A percentile compares a stretch with the other conserved stretches of the same genome.
Evolutionary conservation across 2,888 invertebrate genomes (phyloP).

Genomic region (Parnassius smintheus): DNA sequence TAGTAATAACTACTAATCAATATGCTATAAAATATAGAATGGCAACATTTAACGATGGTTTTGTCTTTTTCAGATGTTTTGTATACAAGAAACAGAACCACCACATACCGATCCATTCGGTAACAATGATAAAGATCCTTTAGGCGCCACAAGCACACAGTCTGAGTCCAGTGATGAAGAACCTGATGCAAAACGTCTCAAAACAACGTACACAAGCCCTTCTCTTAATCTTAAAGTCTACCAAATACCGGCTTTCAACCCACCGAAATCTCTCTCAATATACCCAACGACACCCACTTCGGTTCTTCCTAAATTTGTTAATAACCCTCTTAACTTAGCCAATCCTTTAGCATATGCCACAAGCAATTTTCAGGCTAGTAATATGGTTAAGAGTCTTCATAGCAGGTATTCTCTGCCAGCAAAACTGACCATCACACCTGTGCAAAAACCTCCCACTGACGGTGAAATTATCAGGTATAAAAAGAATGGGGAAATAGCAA

Average conservation of each 20-base stretch:
- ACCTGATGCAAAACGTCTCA: conserved; percentile 58
- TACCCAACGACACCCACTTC: conserved; percentile 50
- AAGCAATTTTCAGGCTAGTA: conserved; percentile 49
- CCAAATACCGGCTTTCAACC: conserved; percentile 67
- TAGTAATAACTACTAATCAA: no score
- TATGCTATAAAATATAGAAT: no score
- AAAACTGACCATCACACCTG: conserved; percentile 64
- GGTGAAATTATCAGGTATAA: conserved; percentile 68
- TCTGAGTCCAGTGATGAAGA: conserved; percentile 69
- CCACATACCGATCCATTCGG: conserved; percentile 56
- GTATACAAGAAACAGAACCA: conserved; percentile 66
- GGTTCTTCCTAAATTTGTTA: conserved; percentile 65
- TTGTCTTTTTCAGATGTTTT: conserved; percentile 62
- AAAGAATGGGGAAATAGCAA: conserved; percentile 72
- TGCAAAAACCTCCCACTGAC: conserved; percentile 43
- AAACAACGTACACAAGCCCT: conserved; percentile 48
- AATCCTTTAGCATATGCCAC: conserved; percentile 61
- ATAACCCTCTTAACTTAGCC: conserved; percentile 68
- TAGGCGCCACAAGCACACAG: conserved; percentile 39
- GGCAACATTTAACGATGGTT: no score
- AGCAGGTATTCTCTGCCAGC: conserved; percentile 62
- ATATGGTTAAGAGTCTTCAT: conserved; percentile 61
- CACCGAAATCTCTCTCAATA: conserved; percentile 61
- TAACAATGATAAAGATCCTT: conserved; percentile 47
- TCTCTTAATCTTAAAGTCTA: conserved; percentile 68